A percentile compares a stretch with the other conserved stretches of the same genome.
Conservation (phyloP, 2,113 vertebrate species). For the Camelus bactrianus region DNA sequence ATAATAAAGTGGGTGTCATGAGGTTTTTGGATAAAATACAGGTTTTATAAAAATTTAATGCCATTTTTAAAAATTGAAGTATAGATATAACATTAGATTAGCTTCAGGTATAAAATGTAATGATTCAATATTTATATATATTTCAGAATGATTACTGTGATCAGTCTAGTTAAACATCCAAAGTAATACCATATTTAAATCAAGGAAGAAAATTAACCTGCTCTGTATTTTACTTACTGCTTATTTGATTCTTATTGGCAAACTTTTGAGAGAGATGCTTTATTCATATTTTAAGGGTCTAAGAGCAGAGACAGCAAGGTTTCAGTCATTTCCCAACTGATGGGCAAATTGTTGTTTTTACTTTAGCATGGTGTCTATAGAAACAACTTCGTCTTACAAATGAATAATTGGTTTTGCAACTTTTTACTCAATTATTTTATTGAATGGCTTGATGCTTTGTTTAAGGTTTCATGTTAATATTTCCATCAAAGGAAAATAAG, state of each 20-base stretch:
- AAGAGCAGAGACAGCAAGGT: not conserved
- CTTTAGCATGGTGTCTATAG: not conserved
- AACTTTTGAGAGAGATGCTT: not conserved
- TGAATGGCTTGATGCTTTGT: not conserved
- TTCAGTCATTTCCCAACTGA: not conserved
- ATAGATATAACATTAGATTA: not conserved
- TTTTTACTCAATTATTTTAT: constrained; percentile 9
- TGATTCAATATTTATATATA: not conserved
- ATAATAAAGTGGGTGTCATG: not conserved
- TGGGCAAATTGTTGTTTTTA: not conserved
- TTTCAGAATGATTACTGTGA: not conserved
- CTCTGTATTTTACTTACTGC: not conserved
- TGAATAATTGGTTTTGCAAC: not conserved
- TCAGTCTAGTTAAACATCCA: not conserved
- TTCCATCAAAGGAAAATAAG: not conserved
- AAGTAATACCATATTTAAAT: not conserved
- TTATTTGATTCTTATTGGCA: not conserved
- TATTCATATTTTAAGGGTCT: not conserved
- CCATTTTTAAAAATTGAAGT: not conserved
- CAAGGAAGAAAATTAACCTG: not conserved
- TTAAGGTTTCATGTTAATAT: constrained; percentile 16
- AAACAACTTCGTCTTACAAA: constrained; percentile 13
- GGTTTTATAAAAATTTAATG: constrained; percentile 6
- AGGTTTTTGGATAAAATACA: not conserved
- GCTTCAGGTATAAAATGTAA: not conserved